These are phyloP conservation scores for Prostheceraeus crozeri DNA, from an alignment of 2,888 invertebrate species.

Conservation along the genomic window DNA sequence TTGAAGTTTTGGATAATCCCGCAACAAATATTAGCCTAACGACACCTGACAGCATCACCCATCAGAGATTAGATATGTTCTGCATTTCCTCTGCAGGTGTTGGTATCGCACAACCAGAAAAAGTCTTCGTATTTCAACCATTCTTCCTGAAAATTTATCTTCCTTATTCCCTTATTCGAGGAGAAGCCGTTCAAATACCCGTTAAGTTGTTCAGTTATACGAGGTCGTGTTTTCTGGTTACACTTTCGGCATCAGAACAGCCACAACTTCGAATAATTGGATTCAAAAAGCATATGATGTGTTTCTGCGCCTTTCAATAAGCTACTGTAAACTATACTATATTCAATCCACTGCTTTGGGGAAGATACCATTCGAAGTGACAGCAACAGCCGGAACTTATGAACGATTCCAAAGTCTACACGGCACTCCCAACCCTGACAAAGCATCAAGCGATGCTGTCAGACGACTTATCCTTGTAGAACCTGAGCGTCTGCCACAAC, in stretches of 20 bases:
- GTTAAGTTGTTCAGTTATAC: slow-evolving; percentile 11
- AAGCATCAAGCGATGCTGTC: neutral
- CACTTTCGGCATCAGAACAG: neutral
- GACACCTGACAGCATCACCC: slow-evolving; percentile 4
- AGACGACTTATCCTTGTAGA: slow-evolving; percentile 27
- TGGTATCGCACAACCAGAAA: neutral
- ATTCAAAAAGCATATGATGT: neutral
- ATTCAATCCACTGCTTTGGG: too few relatives aligned
- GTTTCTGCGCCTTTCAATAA: neutral
- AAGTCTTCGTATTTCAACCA: neutral
- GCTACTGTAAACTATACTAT: neutral
- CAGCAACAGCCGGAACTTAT: neutral
- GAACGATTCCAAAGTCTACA: neutral
- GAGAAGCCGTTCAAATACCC: neutral
- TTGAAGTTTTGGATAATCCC: slow-evolving; percentile 17
- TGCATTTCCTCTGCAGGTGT: neutral
- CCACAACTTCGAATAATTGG: neutral
- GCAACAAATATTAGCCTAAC: neutral
- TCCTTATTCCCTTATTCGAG: slow-evolving; percentile 13
- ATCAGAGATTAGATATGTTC: neutral
- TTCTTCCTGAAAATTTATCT: slow-evolving; percentile 7
- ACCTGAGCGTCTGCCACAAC: slow-evolving; percentile 8
- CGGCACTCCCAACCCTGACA: neutral
- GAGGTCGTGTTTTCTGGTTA: neutral
- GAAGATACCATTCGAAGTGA: too few relatives aligned